Evolutionary conservation across 2,888 invertebrate genomes (phyloP).

Genomic region (Siphonodentalium dalli): DNA sequence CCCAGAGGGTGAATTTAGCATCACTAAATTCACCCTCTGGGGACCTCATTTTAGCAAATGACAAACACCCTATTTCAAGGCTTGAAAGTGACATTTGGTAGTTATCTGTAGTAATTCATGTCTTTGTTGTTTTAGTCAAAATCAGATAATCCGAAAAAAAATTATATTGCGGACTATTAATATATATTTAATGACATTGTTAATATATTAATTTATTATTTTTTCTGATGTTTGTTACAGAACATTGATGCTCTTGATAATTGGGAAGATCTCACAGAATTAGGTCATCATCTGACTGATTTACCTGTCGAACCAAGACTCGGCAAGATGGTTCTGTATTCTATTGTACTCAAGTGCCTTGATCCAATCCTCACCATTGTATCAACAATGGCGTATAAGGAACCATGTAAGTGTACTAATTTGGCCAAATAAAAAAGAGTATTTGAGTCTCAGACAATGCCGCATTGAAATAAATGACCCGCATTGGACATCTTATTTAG

Average conservation of each 20-base stretch:
- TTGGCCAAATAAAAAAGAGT: too few relatives aligned
- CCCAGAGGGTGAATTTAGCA: too few relatives aligned
- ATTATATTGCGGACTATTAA: too few relatives aligned
- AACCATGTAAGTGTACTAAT: conserved; percentile 67
- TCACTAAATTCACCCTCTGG: too few relatives aligned
- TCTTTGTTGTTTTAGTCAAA: too few relatives aligned
- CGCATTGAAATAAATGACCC: too few relatives aligned
- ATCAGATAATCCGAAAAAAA: too few relatives aligned
- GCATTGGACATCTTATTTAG: too few relatives aligned
- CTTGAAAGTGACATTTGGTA: background rate
- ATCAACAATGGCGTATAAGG: conserved; percentile 81
- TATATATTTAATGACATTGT: background rate
- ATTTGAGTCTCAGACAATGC: too few relatives aligned
- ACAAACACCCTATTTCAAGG: too few relatives aligned
- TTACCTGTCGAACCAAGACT: conserved; percentile 89
- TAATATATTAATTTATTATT: background rate
- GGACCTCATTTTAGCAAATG: too few relatives aligned
- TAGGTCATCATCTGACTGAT: conserved; percentile 89
- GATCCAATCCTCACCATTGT: conserved; percentile 92
- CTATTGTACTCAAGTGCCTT: conserved; percentile 87
- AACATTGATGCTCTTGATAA: conserved; percentile 85
- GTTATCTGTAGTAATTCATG: too few relatives aligned
- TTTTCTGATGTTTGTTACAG: conserved; percentile 64
- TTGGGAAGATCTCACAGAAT: conserved; percentile 84
- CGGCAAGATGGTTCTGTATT: conserved; percentile 90